Base-by-base conservation (phyloP, 1,140 invertebrate genomes). In the Dreissena rostriformis region DNA sequence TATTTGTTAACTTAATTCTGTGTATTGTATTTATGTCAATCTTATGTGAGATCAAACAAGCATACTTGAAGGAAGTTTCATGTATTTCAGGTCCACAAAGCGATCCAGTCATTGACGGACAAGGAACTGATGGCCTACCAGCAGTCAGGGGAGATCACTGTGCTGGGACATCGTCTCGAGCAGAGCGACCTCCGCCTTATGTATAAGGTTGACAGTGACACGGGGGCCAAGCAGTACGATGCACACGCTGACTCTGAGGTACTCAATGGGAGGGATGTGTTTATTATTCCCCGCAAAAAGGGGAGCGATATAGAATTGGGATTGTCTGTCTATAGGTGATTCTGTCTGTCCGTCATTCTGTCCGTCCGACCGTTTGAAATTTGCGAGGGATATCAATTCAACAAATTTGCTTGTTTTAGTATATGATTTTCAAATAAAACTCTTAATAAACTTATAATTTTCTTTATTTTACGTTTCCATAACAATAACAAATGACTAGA, bases 211-310 rank as follows among this genome's bases (percentile, higher is more conserved):
- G 94, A 94, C 57, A 94, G 94, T 2, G 93, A 94, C 12, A 92
- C 93, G 28, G 94, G 94, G 1, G 91, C 93, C 52, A 95, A 96
- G 88, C 90, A 76, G 57, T 99, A 98, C 91, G 97, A 99, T 92
- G 97, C 98, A 0, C 96, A 98, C 91, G 97, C 97, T 73, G 97
- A 98, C 88, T 97, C 96, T 85, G 96, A 97, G 93, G 96, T 95
- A 87, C 22, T 61, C 39, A 39, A 39, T 39, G 2, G 2, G 39
- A 39, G 39, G 39, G 39, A 39, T 39, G 39, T n/a, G n/a, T n/a
- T n/a, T n/a, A n/a, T n/a, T n/a, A n/a, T n/a, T n/a, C n/a, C n/a
- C n/a, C n/a, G n/a, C n/a, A n/a, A n/a, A n/a, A n/a, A n/a, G n/a
- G n/a, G n/a, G n/a, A n/a, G n/a, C n/a, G n/a, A n/a, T n/a, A n/a